A percentile compares a stretch with the other conserved stretches of the same genome.
These are phyloP conservation scores for Calypte anna DNA, from an alignment of 2,113 vertebrate species.

Conservation along the genomic window DNA sequence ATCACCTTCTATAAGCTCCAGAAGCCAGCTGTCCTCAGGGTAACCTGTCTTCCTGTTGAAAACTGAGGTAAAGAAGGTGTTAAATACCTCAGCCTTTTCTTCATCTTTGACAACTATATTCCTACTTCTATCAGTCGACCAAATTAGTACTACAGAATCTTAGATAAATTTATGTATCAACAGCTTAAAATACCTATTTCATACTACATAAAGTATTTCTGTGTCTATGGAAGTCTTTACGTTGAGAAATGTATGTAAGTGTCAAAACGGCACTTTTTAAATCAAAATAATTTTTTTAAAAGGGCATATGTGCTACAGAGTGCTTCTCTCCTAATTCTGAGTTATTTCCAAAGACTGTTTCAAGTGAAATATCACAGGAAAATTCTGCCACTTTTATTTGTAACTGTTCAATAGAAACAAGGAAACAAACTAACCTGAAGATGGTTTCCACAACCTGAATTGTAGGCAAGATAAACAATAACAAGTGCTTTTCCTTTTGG, in stretches of 20 bases:
- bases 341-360: neutral
- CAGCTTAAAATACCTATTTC: neutral
- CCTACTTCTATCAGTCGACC: neutral
- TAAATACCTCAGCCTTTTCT: no score
- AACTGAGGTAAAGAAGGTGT: no score
- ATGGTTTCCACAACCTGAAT: neutral
- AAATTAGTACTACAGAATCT: neutral
- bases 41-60: no score
- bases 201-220: neutral
- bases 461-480: neutral
- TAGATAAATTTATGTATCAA: neutral
- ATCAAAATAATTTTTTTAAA: neutral
- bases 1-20: no score
- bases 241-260: neutral
- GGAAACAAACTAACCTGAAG: neutral
- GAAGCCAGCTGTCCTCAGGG: no score
- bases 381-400: neutral
- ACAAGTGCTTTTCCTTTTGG: neutral
- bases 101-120: no score
- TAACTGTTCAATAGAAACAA: neutral
- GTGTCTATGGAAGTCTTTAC: neutral
- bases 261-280: neutral
- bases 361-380: neutral
- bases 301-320: neutral
- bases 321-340: neutral